Conservation (phyloP, 2,797 vertebrate species). For the Oryzias dopingdopingensis region DNA sequence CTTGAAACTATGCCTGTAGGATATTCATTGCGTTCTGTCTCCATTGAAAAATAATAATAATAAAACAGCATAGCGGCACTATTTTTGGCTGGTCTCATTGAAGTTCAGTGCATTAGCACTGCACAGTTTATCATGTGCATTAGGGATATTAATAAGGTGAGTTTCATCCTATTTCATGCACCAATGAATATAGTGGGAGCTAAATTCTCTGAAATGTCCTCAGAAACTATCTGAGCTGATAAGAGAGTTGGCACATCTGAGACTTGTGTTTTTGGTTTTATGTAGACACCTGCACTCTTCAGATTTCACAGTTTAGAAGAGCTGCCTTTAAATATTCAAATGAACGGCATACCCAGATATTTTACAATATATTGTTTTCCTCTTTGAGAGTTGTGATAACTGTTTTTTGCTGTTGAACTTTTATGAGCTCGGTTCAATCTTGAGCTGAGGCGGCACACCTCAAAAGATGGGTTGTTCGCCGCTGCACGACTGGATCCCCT, state of each 20-base stretch:
- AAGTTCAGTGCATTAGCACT: neutral
- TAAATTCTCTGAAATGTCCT: conserved; percentile 26
- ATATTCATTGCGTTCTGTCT: no score
- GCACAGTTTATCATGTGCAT: conserved; percentile 14
- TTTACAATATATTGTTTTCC: no score
- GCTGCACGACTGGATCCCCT: conserved; percentile 17
- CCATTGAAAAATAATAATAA: no score
- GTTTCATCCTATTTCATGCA: conserved; percentile 52
- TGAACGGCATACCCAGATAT: no score
- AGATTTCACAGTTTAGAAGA: conserved; percentile 6
- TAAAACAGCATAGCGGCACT: neutral
- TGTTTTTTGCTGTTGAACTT: no score
- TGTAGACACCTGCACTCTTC: conserved; percentile 5
- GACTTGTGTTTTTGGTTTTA: conserved; percentile 15
- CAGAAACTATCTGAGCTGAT: conserved; percentile 36
- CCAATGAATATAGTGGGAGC: conserved; percentile 32
- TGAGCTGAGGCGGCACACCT: conserved; percentile 3
- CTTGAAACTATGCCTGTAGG: neutral
- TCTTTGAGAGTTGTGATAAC: no score
- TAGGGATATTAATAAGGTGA: conserved; percentile 48
- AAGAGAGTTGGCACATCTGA: conserved; percentile 15
- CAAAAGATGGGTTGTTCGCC: conserved; percentile 16
- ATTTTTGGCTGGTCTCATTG: neutral
- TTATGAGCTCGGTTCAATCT: conserved; percentile 2
- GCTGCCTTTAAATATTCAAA: no score